These are phyloP conservation scores for Dryobates pubescens DNA, from an alignment of 2,797 vertebrate species.

Conservation along the genomic window DNA sequence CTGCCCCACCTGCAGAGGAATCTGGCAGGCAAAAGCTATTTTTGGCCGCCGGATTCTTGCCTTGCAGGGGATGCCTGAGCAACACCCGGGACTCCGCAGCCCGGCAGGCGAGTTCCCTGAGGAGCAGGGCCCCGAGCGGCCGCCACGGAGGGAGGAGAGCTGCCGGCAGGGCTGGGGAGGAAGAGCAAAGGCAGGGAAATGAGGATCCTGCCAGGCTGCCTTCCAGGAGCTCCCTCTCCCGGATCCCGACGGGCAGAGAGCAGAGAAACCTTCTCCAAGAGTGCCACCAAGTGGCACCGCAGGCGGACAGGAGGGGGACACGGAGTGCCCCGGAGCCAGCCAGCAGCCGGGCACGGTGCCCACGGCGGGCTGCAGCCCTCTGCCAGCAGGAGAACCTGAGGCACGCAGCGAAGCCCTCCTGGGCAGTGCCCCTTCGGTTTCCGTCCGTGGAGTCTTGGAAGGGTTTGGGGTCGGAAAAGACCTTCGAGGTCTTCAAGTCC, in stretches of 20 bases:
- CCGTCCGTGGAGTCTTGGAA: too few relatives aligned
- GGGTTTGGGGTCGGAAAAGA: too few relatives aligned
- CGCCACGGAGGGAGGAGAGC: not conserved
- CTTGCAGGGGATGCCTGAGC: not conserved
- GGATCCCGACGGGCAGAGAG: accelerated
- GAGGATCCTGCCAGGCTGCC: not conserved
- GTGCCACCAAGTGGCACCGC: constrained; percentile 27
- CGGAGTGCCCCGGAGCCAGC: not conserved
- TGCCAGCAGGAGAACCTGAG: not conserved
- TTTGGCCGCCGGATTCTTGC: not conserved
- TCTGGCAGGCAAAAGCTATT: not conserved
- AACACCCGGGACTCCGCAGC: not conserved
- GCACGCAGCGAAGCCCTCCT: not conserved
- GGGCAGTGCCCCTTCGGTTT: too few relatives aligned
- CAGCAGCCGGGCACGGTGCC: not conserved
- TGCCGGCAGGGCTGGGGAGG: not conserved
- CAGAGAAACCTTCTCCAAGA: not conserved
- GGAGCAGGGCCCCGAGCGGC: not conserved
- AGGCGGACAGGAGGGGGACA: not conserved
- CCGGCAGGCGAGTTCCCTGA: too few relatives aligned
- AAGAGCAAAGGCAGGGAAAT: not conserved
- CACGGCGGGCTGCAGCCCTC: too few relatives aligned
- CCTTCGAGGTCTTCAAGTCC: too few relatives aligned
- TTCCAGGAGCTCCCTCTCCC: not conserved
- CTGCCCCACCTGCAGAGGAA: not conserved